Evolutionary conservation across 1,140 invertebrate genomes (phyloP).

Genomic region (Chironomus tepperi): DNA sequence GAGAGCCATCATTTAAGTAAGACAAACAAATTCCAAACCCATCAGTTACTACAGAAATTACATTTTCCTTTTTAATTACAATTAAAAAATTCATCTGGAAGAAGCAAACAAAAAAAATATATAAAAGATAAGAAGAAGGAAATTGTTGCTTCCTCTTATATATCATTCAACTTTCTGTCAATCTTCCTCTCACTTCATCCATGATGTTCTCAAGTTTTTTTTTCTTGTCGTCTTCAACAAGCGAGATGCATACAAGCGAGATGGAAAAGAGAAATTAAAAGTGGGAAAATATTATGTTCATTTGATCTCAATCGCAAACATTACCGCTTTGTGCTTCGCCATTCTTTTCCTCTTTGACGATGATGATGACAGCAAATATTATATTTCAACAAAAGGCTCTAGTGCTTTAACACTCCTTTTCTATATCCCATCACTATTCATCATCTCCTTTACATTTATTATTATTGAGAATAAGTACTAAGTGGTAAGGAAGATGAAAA

Average conservation of each 20-base stretch:
- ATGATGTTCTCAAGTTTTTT: not conserved
- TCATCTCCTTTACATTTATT: no score
- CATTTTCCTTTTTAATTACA: no score
- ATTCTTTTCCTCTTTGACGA: not conserved
- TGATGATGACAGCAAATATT: not conserved
- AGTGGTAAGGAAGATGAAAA: no score
- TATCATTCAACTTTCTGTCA: not conserved
- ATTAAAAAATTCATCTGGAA: no score
- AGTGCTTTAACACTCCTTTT: not conserved
- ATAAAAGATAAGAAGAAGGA: not conserved
- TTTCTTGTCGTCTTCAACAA: no score
- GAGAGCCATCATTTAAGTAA: no score
- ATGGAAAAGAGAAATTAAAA: not conserved
- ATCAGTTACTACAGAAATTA: no score
- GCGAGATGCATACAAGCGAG: no score
- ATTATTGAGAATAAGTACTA: no score
- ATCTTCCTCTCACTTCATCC: not conserved
- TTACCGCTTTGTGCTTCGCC: not conserved
- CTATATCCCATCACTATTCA: not conserved
- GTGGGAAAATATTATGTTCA: not conserved
- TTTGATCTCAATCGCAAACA: conserved; percentile 1
- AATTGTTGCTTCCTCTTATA: not conserved
- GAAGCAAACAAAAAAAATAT: not conserved
- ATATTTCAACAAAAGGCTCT: not conserved
- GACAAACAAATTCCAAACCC: no score